Conservation (phyloP, 2,888 invertebrate species). For the Iphiclides podalirius region DNA sequence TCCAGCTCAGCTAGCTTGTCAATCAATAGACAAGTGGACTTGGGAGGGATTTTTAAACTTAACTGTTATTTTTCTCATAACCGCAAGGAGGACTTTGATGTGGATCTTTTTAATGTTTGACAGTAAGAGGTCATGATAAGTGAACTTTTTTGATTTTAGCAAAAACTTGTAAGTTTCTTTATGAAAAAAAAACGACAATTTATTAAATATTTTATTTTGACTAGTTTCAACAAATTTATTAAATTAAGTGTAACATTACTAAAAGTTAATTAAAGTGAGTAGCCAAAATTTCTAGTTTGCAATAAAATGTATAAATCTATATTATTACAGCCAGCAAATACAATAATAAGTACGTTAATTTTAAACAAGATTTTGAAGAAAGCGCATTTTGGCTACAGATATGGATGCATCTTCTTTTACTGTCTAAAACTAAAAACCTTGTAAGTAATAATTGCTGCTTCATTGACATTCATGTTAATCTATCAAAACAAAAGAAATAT, state of each 20-base stretch:
- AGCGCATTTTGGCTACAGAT: not conserved
- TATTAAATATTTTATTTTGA: slow-evolving; percentile 50
- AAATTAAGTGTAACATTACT: slow-evolving; percentile 33
- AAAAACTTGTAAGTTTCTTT: no score
- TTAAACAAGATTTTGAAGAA: not conserved
- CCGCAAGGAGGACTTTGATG: no score
- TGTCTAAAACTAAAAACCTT: not conserved
- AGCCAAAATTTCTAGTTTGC: slow-evolving; percentile 10
- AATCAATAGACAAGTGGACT: no score
- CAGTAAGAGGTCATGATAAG: no score
- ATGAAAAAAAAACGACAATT: no score
- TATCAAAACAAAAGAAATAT: not conserved
- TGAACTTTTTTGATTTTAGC: no score
- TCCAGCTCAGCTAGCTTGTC: no score
- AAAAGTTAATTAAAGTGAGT: slow-evolving; percentile 26
- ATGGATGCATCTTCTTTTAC: not conserved
- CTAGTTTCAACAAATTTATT: slow-evolving; percentile 58
- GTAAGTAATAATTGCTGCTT: not conserved
- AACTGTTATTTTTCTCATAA: no score
- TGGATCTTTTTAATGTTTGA: no score
- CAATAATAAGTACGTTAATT: slow-evolving; percentile 1
- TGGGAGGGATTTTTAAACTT: no score
- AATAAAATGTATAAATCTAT: not conserved
- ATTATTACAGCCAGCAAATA: not conserved
- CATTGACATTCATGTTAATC: not conserved